phyloP scores from a whole-genome alignment of 2,888 invertebrate genomes.

The Ochlodes sylvanus region DNA sequence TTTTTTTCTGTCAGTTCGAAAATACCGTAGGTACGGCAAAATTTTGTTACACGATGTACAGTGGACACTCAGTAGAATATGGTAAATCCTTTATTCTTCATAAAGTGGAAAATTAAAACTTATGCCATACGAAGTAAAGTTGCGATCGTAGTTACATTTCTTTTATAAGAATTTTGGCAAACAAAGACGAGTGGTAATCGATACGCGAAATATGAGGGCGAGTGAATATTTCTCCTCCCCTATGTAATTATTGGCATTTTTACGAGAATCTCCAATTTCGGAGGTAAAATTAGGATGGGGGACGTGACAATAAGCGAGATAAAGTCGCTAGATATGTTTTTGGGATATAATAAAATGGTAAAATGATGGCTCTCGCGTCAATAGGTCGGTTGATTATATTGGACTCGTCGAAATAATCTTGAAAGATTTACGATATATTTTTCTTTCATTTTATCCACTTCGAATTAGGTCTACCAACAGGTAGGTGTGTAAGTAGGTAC shows the following conservation, averaged over 20 bases:
- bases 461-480: too few species aligned
- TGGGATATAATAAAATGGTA: conserved; percentile 1
- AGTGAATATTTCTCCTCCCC: conserved; percentile 65
- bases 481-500: too few species aligned
- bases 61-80: too few species aligned
- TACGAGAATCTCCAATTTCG: conserved; percentile 65
- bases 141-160: conserved; percentile 13
- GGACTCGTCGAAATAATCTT: too few species aligned
- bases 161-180: conserved; percentile 18
- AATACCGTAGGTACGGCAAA: too few species aligned
- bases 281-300: conserved; percentile 54
- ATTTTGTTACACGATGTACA: too few species aligned
- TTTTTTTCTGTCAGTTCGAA: too few species aligned
- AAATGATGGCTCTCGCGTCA: background rate
- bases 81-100: too few species aligned
- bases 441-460: too few species aligned
- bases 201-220: conserved; percentile 56
- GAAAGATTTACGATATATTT: too few species aligned
- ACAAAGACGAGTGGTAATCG: conserved; percentile 30
- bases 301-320: conserved; percentile 39
- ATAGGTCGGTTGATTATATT: too few species aligned
- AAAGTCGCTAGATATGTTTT: conserved; percentile 37
- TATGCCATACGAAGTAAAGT: background rate
- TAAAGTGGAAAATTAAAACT: too few species aligned
- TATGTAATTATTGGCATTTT: conserved; percentile 71